These are phyloP conservation scores for Lutraria rhynchaena DNA, from an alignment of 1,140 invertebrate genomes.

Conservation along the genomic window DNA sequence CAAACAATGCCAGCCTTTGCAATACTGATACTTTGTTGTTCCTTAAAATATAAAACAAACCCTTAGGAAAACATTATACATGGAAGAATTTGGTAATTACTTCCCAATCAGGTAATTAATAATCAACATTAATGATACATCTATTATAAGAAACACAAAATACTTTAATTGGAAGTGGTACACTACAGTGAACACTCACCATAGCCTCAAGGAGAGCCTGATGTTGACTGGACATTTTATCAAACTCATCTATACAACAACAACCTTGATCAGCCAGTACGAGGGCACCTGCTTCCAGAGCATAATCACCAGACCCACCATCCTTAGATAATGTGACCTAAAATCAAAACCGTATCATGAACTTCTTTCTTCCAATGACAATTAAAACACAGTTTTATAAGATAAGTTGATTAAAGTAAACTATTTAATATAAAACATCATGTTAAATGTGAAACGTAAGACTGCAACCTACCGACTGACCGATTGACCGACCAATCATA, in stretches of 20 bases:
- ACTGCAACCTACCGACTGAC: too few relatives aligned
- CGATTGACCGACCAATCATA: too few relatives aligned
- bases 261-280: conserved; percentile 89
- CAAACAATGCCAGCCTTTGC: conserved; percentile 88
- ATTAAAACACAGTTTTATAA: too few relatives aligned
- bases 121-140: too few relatives aligned
- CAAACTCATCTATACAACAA: conserved; percentile 98
- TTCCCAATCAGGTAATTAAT: too few relatives aligned
- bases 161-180: too few relatives aligned
- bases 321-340: conserved; percentile 88
- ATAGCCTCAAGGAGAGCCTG: conserved; percentile 94
- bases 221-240: conserved; percentile 95
- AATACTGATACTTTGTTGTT: conserved; percentile 95
- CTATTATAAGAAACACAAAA: too few relatives aligned
- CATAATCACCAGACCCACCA: conserved; percentile 88
- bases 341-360: too few relatives aligned
- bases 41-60: conserved; percentile 78
- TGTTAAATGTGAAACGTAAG: background rate
- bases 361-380: too few relatives aligned
- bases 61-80: too few relatives aligned
- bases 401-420: conserved; percentile 27
- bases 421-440: background rate
- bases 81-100: too few relatives aligned
- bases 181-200: conserved; percentile 80
- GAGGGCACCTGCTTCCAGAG: conserved; percentile 92